These are phyloP conservation scores for Pegoplata infirma DNA, from an alignment of 2,888 invertebrate species.

Conservation along the genomic window DNA sequence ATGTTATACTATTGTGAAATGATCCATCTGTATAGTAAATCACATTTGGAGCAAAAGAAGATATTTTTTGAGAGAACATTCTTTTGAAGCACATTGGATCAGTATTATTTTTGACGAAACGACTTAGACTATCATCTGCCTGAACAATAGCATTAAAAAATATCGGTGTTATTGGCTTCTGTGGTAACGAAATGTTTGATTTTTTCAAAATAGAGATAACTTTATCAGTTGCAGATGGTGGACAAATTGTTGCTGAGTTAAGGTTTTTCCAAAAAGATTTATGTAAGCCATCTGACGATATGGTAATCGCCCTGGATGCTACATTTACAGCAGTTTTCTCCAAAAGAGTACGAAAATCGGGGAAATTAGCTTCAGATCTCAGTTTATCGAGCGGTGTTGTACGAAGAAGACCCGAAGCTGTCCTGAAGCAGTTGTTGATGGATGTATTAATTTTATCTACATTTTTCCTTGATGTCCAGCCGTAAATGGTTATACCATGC, in stretches of 20 bases:
- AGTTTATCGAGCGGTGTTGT: conserved; percentile 6
- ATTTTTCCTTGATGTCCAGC: not conserved
- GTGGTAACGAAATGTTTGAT: not conserved
- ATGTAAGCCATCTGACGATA: not conserved
- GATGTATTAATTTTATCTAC: conserved; percentile 4
- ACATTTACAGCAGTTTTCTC: not conserved
- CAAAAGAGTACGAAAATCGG: not conserved
- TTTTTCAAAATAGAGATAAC: no score
- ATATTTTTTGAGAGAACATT: no score
- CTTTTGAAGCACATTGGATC: no score
- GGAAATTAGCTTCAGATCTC: not conserved
- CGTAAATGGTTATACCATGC: conserved; percentile 16
- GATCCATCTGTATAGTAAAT: no score
- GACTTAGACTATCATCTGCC: no score
- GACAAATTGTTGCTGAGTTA: no score
- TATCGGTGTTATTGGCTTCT: not conserved
- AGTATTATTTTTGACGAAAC: no score
- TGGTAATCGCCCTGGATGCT: not conserved
- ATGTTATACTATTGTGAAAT: no score
- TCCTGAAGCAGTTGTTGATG: conserved; percentile 64
- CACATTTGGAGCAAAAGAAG: no score
- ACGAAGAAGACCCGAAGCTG: conserved; percentile 28
- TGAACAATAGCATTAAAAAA: not conserved
- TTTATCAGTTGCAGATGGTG: no score
- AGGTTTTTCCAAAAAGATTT: not conserved